phyloP scores from a whole-genome alignment of 23 tunicate genomes.

The Oikopleura albicans region DNA sequence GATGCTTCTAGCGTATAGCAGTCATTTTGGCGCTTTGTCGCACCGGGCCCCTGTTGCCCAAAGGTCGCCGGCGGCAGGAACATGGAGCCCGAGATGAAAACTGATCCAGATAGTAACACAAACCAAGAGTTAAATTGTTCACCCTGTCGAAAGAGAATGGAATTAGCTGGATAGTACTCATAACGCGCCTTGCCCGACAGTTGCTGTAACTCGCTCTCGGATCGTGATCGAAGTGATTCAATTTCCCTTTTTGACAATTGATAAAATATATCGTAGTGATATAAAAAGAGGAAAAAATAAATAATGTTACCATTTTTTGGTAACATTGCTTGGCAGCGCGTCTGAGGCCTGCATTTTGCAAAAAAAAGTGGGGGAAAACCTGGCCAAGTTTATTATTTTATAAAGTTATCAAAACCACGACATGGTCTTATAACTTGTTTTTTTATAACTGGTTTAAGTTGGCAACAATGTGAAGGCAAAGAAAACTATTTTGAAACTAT shows the following conservation, averaged over 20 bases:
- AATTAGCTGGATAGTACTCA: slow-evolving; percentile 4
- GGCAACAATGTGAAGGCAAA: too few relatives aligned
- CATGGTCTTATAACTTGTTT: too few relatives aligned
- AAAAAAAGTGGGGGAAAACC: too few relatives aligned
- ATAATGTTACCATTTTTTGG: too few relatives aligned
- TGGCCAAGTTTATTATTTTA: too few relatives aligned
- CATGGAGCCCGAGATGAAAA: slow-evolving; percentile 72
- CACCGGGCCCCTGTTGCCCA: not conserved
- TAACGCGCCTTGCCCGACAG: slow-evolving; percentile 1
- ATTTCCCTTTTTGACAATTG: slow-evolving; percentile 2
- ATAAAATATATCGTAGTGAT: too few relatives aligned
- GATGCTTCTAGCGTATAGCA: not conserved
- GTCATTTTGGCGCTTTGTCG: not conserved
- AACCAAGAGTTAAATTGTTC: slow-evolving; percentile 77
- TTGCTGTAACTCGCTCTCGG: not conserved
- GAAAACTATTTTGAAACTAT: too few relatives aligned
- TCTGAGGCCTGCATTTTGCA: too few relatives aligned
- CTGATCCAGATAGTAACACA: slow-evolving; percentile 61
- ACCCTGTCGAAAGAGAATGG: slow-evolving; percentile 19
- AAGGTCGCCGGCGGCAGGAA: slow-evolving; percentile 50
- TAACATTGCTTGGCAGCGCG: too few relatives aligned
- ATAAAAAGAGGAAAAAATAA: too few relatives aligned
- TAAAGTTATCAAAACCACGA: too few relatives aligned
- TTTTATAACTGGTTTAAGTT: too few relatives aligned
- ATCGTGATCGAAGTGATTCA: not conserved